Percentiles rank a stretch among this genome's conserved stretches.
Conservation (phyloP, 2,113 vertebrate genomes). For the Microcebus lehilahytsara region DNA sequence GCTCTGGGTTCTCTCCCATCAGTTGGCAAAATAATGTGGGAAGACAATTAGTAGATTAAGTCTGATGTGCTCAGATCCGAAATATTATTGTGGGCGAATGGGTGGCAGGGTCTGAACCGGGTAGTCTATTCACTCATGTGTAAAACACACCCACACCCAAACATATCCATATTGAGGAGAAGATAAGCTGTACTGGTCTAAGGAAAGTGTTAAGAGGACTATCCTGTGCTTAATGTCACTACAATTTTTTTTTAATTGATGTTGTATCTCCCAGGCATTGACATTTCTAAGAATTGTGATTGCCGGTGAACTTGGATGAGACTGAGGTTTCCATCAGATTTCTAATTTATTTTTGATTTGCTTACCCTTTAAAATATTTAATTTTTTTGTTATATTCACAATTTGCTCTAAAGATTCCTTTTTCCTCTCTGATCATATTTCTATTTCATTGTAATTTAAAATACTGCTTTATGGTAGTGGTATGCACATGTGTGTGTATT, state of each 20-base stretch:
- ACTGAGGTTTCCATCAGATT: neutral
- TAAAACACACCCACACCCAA: neutral
- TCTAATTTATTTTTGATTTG: conserved; percentile 4
- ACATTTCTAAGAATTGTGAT: conserved; percentile 31
- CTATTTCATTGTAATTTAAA: conserved; percentile 3
- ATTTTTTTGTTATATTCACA: neutral
- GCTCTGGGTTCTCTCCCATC: neutral
- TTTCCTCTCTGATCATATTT: neutral
- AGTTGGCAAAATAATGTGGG: neutral
- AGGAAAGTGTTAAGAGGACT: neutral
- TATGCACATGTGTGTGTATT: neutral
- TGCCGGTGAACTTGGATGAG: neutral
- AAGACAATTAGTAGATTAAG: neutral
- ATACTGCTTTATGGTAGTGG: neutral
- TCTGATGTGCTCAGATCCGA: neutral
- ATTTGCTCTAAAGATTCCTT: neutral
- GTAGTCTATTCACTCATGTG: neutral
- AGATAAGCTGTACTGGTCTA: neutral
- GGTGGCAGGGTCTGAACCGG: neutral
- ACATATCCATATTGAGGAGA: neutral
- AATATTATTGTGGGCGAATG: neutral
- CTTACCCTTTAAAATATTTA: conserved; percentile 18
- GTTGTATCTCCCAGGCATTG: neutral
- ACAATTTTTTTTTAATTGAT: neutral
- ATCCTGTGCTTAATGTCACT: neutral